Percentiles rank a stretch among this genome's conserved stretches.
Evolutionary conservation across 2,797 vertebrate species (phyloP).

Genomic region (Phylloscopus collybita): DNA sequence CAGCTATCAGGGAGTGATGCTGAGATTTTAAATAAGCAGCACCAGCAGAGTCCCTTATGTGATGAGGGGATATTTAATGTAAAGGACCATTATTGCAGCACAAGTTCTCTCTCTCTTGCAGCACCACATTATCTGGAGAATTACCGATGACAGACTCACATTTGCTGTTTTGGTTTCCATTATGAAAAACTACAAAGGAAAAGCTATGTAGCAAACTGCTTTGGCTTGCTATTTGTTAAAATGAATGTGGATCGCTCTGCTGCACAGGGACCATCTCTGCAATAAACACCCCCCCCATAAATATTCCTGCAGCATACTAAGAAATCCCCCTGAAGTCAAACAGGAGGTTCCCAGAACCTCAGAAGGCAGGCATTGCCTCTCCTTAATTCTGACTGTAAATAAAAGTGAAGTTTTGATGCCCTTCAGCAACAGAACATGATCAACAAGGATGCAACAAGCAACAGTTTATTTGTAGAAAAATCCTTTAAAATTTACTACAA

Average conservation of each 20-base stretch:
- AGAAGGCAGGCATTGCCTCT: not conserved
- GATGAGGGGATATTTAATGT: not conserved
- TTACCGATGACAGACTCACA: not conserved
- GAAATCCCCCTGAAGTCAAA: not conserved
- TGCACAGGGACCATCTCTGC: not conserved
- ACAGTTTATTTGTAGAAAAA: constrained; percentile 80
- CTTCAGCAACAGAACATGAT: constrained; percentile 13
- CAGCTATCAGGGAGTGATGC: not conserved
- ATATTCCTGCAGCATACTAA: not conserved
- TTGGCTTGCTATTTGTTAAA: not conserved
- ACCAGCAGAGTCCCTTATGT: not conserved
- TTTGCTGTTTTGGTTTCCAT: not conserved
- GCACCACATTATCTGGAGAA: not conserved
- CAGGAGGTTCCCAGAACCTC: not conserved
- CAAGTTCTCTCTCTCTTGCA: not conserved
- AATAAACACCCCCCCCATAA: not conserved
- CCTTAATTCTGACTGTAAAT: not conserved
- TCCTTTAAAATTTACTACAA: constrained; percentile 80
- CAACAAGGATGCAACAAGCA: constrained; percentile 73
- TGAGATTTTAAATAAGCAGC: not conserved
- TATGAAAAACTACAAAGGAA: not conserved
- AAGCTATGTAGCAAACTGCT: not conserved
- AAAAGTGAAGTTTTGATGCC: not conserved
- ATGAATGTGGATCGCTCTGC: not conserved
- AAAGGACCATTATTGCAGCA: not conserved